These are phyloP conservation scores for Formicarius rufipectus DNA, from an alignment of 2,113 vertebrate species.

Conservation along the genomic window DNA sequence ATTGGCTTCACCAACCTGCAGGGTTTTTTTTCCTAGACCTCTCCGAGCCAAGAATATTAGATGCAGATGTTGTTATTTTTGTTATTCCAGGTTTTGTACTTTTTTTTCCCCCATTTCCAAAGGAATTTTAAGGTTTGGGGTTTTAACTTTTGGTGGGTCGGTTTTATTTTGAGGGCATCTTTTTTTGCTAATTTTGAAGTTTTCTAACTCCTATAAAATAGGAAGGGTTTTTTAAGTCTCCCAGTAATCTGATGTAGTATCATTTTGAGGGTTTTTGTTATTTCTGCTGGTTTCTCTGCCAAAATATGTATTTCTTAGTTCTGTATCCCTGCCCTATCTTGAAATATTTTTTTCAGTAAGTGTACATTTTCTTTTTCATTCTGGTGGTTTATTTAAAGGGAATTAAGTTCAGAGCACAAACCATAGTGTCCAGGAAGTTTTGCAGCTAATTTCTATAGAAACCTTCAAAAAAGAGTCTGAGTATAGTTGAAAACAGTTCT, in stretches of 20 bases:
- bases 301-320: background rate
- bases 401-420: background rate
- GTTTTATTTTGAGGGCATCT: background rate
- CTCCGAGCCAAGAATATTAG: slow-evolving; percentile 18
- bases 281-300: background rate
- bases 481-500: background rate
- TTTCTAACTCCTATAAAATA: background rate
- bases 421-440: background rate
- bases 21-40: background rate
- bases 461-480: background rate
- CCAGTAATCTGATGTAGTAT: background rate
- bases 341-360: background rate
- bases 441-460: background rate
- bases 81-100: background rate
- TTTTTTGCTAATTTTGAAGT: background rate
- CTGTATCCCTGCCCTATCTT: background rate
- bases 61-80: slow-evolving; percentile 21
- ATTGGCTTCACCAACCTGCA: background rate
- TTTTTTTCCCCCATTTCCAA: background rate
- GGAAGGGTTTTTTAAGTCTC: background rate
- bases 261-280: background rate
- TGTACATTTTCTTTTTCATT: background rate
- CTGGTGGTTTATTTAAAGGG: background rate
- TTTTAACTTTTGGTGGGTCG: background rate
- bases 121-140: background rate